A percentile compares a stretch with the other conserved stretches of the same genome.
Conservation (phyloP, 1,140 invertebrate genomes). For the Oryzaephilus surinamensis region DNA sequence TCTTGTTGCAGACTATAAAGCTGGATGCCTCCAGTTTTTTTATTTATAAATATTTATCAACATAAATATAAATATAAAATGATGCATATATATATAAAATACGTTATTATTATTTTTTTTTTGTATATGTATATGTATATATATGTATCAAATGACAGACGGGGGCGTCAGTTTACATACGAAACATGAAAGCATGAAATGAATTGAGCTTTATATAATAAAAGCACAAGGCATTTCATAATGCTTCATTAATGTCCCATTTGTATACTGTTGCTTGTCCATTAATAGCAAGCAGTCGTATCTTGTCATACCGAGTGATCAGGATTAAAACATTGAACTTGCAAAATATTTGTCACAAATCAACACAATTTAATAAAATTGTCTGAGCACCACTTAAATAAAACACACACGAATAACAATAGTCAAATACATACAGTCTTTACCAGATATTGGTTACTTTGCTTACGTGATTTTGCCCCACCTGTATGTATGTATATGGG, state of each 20-base stretch:
- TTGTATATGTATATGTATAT: neutral
- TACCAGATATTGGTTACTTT: conserved; percentile 38
- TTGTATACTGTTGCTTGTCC: too few relatives aligned
- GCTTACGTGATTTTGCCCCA: conserved; percentile 40
- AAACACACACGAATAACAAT: conserved; percentile 38
- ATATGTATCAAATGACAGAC: neutral
- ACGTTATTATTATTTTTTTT: neutral
- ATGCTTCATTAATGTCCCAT: too few relatives aligned
- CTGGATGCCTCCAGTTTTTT: conserved; percentile 29
- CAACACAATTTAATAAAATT: conserved; percentile 36
- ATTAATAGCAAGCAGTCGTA: conserved; percentile 31
- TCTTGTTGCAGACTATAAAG: conserved; percentile 26
- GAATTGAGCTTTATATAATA: too few relatives aligned
- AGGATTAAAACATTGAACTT: conserved; percentile 37
- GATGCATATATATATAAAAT: too few relatives aligned
- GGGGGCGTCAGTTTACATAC: conserved; percentile 1
- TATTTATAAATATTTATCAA: conserved; percentile 23
- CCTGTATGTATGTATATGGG: conserved; percentile 38
- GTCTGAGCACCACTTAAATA: conserved; percentile 36
- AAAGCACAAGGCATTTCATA: too few relatives aligned
- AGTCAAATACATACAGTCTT: conserved; percentile 38
- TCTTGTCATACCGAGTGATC: conserved; percentile 32
- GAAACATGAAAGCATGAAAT: too few relatives aligned
- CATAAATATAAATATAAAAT: conserved; percentile 19
- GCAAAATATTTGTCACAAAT: conserved; percentile 36